These are phyloP conservation scores for Galaxias olidus DNA, from an alignment of 2,797 vertebrate genomes.

Conservation along the genomic window DNA sequence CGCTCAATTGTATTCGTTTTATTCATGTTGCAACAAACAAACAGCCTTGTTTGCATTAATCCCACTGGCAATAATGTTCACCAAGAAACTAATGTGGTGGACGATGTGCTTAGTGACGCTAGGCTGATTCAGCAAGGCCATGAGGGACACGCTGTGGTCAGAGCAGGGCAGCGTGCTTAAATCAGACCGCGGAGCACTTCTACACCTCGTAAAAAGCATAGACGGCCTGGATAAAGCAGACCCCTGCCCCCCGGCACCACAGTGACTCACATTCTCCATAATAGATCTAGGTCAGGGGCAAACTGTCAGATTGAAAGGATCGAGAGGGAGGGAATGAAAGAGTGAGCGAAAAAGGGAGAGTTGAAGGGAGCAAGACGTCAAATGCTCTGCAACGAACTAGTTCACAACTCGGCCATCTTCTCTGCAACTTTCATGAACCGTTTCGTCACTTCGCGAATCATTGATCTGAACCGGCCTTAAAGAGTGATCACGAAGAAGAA, in stretches of 20 bases:
- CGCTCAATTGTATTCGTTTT: too few relatives aligned
- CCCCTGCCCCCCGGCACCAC: constrained; percentile 20
- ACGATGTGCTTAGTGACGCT: background rate
- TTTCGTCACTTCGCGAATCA: too few relatives aligned
- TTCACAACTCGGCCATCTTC: too few relatives aligned
- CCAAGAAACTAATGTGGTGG: constrained; percentile 7
- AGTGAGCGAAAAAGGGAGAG: background rate
- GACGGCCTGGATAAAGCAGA: constrained; percentile 11
- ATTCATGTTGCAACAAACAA: background rate
- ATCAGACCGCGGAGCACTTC: constrained; percentile 12
- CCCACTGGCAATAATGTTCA: background rate
- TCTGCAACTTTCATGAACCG: too few relatives aligned
- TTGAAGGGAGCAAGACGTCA: background rate
- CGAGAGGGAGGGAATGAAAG: background rate
- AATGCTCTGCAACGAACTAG: too few relatives aligned
- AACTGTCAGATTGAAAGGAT: background rate
- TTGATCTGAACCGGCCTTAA: too few relatives aligned
- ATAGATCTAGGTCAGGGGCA: constrained; percentile 17
- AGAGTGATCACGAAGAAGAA: too few relatives aligned
- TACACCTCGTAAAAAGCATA: constrained; percentile 43
- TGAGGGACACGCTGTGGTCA: constrained; percentile 10
- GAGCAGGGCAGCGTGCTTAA: constrained; percentile 30
- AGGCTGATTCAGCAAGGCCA: background rate
- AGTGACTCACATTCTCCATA: constrained; percentile 33
- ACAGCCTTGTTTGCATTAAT: background rate